Conservation (phyloP, 2,888 invertebrate genomes). For the Sarcophaga carnaria region DNA sequence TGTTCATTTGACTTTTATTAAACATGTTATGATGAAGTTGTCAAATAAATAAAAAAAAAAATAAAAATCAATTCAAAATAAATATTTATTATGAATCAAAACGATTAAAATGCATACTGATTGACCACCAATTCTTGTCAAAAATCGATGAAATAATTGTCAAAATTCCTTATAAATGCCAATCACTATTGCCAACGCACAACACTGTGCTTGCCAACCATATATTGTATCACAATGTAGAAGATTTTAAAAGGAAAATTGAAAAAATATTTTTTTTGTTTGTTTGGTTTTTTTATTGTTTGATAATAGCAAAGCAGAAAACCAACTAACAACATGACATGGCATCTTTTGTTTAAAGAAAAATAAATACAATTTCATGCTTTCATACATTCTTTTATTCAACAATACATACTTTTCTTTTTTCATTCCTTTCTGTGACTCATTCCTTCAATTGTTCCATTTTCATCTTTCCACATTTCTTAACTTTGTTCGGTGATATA, state of each 20-base stretch:
- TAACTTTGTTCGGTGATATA: not conserved
- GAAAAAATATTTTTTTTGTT: not conserved
- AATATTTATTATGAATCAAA: too few relatives aligned
- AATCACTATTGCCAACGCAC: not conserved
- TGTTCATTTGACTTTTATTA: too few relatives aligned
- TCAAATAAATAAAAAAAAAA: too few relatives aligned
- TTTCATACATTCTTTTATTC: not conserved
- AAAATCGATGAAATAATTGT: too few relatives aligned
- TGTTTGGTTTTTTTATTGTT: not conserved
- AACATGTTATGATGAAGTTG: too few relatives aligned
- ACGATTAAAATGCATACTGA: too few relatives aligned
- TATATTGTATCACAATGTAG: too few relatives aligned
- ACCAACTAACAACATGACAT: constrained; percentile 7
- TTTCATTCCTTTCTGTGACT: not conserved
- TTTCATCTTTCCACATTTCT: not conserved
- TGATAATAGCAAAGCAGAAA: not conserved
- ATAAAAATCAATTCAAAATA: too few relatives aligned
- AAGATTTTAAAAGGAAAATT: too few relatives aligned
- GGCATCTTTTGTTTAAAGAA: constrained; percentile 16
- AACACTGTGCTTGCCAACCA: not conserved
- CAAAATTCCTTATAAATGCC: too few relatives aligned
- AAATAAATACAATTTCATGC: constrained; percentile 30
- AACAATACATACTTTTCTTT: not conserved
- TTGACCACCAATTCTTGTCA: too few relatives aligned
- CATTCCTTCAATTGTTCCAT: not conserved